Evolutionary conservation across 2,888 invertebrate species (phyloP), one percentile per base, ranked within the genome.

Genomic region (Cosmopolites sordidus): DNA sequence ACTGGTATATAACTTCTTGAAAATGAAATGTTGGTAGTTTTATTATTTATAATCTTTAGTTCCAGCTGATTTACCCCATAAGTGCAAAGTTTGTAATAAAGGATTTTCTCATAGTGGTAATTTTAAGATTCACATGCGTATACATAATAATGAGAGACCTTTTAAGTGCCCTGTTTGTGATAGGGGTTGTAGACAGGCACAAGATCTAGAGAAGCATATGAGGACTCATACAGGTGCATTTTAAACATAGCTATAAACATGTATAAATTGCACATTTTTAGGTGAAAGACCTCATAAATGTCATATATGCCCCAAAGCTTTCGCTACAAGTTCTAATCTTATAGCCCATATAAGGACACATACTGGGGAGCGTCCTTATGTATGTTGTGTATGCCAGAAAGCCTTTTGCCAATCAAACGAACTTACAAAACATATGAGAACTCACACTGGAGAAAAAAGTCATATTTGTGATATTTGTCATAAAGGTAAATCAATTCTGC

Each of bases 121-220:
- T 61, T 75, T 67, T 56, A 76, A 75, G 60, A 74, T 75, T 48
- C 73, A 74, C 61, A 60, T 73, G 43, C 59, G 73, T 41, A 74
- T 72, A 69, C 74, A 74, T 53, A 73, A 71, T 15, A 70, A 73
- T 47, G 74, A 75, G 56, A 66, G 73, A 53, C 76, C 76, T 3
- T 76, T 72, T 61, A 65, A 68, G 22, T 78, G 78, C 62, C 66
- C 69, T 2, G 69, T 75, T 12, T 78, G 78, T 60, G 66, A 68
- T 54, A 76, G 74, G 59, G 73, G 72, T 5, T 76, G 75, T 62
- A 62, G 74, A 17, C 76, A 76, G 56, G 72, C 74, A 8, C 75
- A 75, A 50, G 76, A 76, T 64, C 65, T 76, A 43, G 74, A 76
- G 29, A 76, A 76, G 54, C 77, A 78, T 60, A 71, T 74, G 69